Conservation (phyloP, 2,888 invertebrate genomes). For the Philereme transversata region DNA sequence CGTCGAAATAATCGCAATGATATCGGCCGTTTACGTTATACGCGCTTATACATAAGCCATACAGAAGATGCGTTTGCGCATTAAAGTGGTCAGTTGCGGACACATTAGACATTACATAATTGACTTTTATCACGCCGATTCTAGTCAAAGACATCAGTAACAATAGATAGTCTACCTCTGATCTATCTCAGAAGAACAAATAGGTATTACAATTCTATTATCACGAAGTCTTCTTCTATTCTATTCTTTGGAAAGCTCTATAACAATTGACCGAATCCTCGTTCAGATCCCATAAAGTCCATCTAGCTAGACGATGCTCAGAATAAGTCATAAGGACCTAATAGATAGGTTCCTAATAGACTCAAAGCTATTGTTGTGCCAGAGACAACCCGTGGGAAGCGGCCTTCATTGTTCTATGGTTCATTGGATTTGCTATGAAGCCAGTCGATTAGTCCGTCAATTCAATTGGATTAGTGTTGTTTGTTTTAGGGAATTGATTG, state of each 20-base stretch:
- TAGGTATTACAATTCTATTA: too few species aligned
- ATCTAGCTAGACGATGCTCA: constrained; percentile 10
- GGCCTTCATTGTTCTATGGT: constrained; percentile 51
- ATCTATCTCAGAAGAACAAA: too few species aligned
- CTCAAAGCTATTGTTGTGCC: constrained; percentile 47
- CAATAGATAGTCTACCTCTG: too few species aligned
- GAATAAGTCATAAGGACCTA: constrained; percentile 28
- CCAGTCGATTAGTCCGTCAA: constrained; percentile 48
- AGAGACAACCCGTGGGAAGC: constrained; percentile 46
- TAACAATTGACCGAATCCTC: constrained; percentile 4
- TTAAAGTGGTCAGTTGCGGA: too few species aligned
- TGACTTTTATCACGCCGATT: too few species aligned
- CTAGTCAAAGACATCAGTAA: too few species aligned
- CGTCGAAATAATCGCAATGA: too few species aligned
- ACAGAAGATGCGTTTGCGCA: too few species aligned
- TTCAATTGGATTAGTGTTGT: constrained; percentile 39
- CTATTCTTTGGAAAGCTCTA: not conserved
- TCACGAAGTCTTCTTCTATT: too few species aligned
- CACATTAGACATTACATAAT: too few species aligned
- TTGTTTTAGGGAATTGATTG: not conserved
- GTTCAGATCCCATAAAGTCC: constrained; percentile 7
- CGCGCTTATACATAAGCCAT: too few species aligned
- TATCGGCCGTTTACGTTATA: too few species aligned
- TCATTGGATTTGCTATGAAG: constrained; percentile 42
- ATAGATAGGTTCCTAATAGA: constrained; percentile 31